These are phyloP conservation scores for Ceratosolen fusciceps DNA, from an alignment of 1,140 invertebrate genomes.

Conservation along the genomic window DNA sequence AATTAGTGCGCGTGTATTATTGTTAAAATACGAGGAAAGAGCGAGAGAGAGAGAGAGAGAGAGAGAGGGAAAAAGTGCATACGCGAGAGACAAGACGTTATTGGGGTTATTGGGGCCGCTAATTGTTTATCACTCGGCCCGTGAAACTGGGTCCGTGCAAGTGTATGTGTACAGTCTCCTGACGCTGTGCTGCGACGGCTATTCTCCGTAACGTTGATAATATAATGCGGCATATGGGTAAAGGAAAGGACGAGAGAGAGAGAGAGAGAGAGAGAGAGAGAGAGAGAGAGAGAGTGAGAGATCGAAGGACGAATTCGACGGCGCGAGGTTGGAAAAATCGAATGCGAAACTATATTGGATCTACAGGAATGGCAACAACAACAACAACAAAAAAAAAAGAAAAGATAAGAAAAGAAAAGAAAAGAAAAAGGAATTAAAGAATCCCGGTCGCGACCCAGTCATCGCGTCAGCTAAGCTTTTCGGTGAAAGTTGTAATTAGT, in stretches of 20 bases:
- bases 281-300: conserved; percentile 21
- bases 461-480: conserved; percentile 60
- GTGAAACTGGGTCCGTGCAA: conserved; percentile 60
- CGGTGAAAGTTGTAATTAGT: conserved; percentile 66
- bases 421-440: conserved; percentile 53
- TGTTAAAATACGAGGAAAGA: too few relatives aligned
- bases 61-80: conserved; percentile 6
- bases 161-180: conserved; percentile 68
- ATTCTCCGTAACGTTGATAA: conserved; percentile 69
- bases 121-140: conserved; percentile 49
- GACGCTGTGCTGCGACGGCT: conserved; percentile 65
- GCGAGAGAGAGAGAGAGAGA: too few relatives aligned
- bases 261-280: conserved; percentile 56
- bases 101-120: too few relatives aligned
- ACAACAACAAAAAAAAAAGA: too few relatives aligned
- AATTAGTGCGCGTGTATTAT: too few relatives aligned
- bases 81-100: conserved; percentile 50
- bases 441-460: conserved; percentile 60
- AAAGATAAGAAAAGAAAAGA: conserved; percentile 53
- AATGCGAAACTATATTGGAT: conserved; percentile 29
- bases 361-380: too few relatives aligned
- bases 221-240: conserved; percentile 63
- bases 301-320: too few relatives aligned
- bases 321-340: too few relatives aligned
- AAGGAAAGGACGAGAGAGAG: conserved; percentile 52